phyloP scores from a whole-genome alignment of 2,888 invertebrate genomes.

The Lasioglossum lativentre region DNA sequence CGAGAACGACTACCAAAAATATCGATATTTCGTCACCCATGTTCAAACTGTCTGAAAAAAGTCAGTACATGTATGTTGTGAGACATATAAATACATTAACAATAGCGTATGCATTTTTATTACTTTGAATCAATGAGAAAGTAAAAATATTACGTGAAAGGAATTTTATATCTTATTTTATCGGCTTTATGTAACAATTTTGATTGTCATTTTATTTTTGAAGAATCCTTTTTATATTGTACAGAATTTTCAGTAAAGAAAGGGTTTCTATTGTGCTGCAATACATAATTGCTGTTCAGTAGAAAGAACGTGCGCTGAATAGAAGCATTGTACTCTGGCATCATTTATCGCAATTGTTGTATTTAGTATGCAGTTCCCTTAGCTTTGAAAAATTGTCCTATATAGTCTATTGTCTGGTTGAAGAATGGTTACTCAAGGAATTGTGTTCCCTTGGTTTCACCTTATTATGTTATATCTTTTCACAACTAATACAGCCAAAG shows the following conservation, averaged over 20 bases:
- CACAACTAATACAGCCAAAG: not conserved
- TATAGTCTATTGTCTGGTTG: not conserved
- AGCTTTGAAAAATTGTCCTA: not conserved
- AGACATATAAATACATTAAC: not conserved
- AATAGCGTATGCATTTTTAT: not conserved
- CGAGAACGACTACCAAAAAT: slow-evolving; percentile 87
- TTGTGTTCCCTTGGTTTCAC: not conserved
- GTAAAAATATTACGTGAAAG: not conserved
- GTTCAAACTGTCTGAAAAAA: slow-evolving; percentile 66
- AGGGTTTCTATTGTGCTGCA: not conserved
- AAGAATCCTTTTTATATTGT: not conserved
- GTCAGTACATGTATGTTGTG: not conserved
- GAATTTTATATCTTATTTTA: not conserved
- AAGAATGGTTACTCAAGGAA: slow-evolving; percentile 2
- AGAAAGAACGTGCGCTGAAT: slow-evolving; percentile 19
- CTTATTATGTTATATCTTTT: not conserved
- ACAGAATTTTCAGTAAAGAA: slow-evolving; percentile 8
- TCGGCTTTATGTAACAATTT: not conserved
- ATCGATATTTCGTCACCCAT: slow-evolving; percentile 87
- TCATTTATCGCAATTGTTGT: not conserved
- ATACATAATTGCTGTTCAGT: slow-evolving; percentile 4
- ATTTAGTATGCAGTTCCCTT: not conserved
- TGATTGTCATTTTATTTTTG: not conserved
- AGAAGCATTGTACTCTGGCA: slow-evolving; percentile 1
- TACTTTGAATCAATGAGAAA: not conserved